Conservation (phyloP, 2,888 invertebrate genomes). For the Adelognathus sp. region DNA sequence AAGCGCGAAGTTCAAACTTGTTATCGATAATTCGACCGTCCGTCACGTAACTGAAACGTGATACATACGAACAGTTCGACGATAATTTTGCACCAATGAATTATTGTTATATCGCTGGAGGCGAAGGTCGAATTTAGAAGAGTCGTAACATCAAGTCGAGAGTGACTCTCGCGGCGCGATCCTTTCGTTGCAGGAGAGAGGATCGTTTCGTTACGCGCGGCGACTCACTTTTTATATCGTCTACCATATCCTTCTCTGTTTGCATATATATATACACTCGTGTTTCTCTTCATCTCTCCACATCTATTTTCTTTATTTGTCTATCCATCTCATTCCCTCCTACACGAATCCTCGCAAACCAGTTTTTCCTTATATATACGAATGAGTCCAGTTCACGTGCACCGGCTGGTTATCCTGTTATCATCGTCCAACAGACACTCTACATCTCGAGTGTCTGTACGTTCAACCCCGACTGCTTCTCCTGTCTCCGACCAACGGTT, state of each 20-base stretch:
- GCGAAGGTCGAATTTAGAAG: constrained; percentile 45
- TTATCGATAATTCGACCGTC: neutral
- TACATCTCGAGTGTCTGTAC: constrained; percentile 30
- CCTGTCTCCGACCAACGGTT: neutral
- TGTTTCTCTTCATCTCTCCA: neutral
- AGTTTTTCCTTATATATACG: constrained; percentile 55
- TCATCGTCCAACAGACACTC: constrained; percentile 33
- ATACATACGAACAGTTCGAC: constrained; percentile 11
- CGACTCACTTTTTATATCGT: constrained; percentile 38
- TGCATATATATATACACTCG: neutral
- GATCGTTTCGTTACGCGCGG: constrained; percentile 28
- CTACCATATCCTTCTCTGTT: neutral
- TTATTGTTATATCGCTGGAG: constrained; percentile 35
- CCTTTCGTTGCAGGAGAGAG: neutral
- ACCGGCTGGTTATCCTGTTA: constrained; percentile 55
- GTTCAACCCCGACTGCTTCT: constrained; percentile 41
- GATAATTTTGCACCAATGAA: constrained; percentile 4
- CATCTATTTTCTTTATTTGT: neutral
- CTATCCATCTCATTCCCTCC: constrained; percentile 17
- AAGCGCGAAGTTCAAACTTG: neutral
- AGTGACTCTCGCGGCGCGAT: constrained; percentile 16
- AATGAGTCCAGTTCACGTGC: constrained; percentile 46
- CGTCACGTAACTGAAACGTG: constrained; percentile 1
- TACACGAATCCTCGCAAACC: constrained; percentile 49
- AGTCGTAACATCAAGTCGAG: constrained; percentile 1